A percentile compares a stretch with the other conserved stretches of the same genome.
phyloP scores from a whole-genome alignment of 2,888 invertebrate species.

The Allophyes oxyacanthae region DNA sequence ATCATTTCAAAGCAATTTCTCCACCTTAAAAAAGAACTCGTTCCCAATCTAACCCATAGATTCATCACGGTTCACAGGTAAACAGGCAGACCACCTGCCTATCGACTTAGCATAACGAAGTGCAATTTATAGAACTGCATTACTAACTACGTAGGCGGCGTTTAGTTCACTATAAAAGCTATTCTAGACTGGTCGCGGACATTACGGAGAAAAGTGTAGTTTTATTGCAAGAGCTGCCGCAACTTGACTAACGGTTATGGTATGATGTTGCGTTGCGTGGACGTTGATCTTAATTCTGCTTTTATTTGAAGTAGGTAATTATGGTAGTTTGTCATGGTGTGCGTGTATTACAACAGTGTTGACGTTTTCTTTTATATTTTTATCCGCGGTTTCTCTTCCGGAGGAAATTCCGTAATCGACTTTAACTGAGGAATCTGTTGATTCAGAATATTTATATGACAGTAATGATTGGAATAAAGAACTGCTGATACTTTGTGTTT shows the following conservation, averaged over 20 bases:
- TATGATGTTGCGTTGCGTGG: conserved; percentile 10
- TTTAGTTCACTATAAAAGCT: conserved; percentile 52
- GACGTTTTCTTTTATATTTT: conserved; percentile 2
- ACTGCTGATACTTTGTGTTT: too few species aligned
- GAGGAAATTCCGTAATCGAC: neutral
- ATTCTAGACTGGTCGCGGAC: conserved; percentile 29
- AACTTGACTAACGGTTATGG: conserved; percentile 42
- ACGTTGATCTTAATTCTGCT: conserved; percentile 18
- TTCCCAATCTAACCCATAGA: conserved; percentile 23
- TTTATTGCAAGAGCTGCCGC: conserved; percentile 41
- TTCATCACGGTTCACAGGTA: conserved; percentile 60
- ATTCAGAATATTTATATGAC: neutral
- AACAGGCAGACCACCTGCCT: conserved; percentile 78
- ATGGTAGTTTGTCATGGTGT: conserved; percentile 1
- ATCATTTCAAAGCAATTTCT: too few species aligned
- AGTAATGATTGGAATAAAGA: neutral
- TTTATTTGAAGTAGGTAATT: conserved; percentile 17
- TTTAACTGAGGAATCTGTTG: neutral
- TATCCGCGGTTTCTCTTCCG: neutral
- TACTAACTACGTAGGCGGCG: conserved; percentile 58
- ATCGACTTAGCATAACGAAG: conserved; percentile 80
- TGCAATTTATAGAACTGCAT: conserved; percentile 78
- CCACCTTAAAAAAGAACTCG: too few species aligned
- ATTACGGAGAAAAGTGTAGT: conserved; percentile 41
- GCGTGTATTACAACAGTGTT: neutral